These are phyloP conservation scores for Eristalis pertinax DNA, from an alignment of 2,888 invertebrate species.

Conservation along the genomic window DNA sequence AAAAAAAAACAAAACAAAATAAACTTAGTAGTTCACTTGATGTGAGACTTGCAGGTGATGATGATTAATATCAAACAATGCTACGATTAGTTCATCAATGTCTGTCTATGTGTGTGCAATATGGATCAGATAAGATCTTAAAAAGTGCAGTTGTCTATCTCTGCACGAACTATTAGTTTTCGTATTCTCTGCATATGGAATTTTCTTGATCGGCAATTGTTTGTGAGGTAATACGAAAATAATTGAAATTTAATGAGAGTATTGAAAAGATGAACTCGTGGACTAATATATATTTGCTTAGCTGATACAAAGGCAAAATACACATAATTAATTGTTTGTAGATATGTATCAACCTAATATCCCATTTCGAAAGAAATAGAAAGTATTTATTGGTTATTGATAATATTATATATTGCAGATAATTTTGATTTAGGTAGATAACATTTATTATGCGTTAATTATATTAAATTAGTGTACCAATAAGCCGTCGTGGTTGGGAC, in stretches of 20 bases:
- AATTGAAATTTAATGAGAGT: not conserved
- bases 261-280: not conserved
- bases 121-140: not conserved
- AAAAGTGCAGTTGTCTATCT: not conserved
- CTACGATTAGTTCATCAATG: not conserved
- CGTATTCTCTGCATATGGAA: not conserved
- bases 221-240: not conserved
- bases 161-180: not conserved
- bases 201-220: not conserved
- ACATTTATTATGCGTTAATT: too few species aligned
- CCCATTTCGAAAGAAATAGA: too few species aligned
- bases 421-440: too few species aligned
- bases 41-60: not conserved
- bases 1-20: not conserved
- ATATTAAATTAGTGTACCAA: too few species aligned
- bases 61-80: not conserved
- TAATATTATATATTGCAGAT: too few species aligned
- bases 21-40: not conserved
- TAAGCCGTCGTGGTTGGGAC: too few species aligned
- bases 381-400: too few species aligned
- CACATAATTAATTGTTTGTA: not conserved
- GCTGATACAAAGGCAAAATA: not conserved
- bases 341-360: not conserved
- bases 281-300: not conserved
- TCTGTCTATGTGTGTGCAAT: not conserved